Percentiles rank a stretch among this genome's conserved stretches.
Conservation (phyloP, 2,797 vertebrate species). For the Balearica regulorum region DNA sequence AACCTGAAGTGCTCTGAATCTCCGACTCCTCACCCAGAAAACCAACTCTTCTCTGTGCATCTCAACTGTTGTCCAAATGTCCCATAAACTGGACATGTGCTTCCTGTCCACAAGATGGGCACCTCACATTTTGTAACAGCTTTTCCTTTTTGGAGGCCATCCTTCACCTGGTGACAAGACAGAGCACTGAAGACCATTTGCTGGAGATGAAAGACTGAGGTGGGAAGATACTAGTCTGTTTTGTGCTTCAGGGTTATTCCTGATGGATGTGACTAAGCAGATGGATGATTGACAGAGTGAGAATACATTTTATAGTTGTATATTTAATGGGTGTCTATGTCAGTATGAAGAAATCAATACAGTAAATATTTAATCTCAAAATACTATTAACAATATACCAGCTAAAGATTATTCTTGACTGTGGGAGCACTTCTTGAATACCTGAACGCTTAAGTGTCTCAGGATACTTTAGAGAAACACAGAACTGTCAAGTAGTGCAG, state of each 20-base stretch:
- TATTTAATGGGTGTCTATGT: neutral
- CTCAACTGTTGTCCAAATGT: neutral
- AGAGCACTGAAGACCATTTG: neutral
- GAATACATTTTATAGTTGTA: neutral
- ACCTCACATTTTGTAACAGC: neutral
- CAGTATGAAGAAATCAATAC: neutral
- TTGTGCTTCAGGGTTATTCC: neutral
- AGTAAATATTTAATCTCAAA: neutral
- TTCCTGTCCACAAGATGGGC: neutral
- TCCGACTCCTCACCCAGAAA: neutral
- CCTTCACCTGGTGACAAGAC: neutral
- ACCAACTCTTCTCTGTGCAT: neutral
- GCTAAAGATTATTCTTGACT: neutral
- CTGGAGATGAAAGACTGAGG: neutral
- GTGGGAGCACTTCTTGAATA: neutral
- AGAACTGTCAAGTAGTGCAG: neutral
- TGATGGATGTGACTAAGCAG: neutral
- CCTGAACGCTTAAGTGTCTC: neutral
- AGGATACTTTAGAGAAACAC: neutral
- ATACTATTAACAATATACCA: neutral
- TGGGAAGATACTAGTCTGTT: neutral
- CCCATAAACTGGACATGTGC: neutral
- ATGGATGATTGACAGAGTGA: neutral
- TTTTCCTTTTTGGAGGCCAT: neutral
- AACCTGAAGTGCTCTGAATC: neutral